Base-by-base conservation (phyloP, 1,140 invertebrate species). In the Scaptodrosophila lebanonensis region DNA sequence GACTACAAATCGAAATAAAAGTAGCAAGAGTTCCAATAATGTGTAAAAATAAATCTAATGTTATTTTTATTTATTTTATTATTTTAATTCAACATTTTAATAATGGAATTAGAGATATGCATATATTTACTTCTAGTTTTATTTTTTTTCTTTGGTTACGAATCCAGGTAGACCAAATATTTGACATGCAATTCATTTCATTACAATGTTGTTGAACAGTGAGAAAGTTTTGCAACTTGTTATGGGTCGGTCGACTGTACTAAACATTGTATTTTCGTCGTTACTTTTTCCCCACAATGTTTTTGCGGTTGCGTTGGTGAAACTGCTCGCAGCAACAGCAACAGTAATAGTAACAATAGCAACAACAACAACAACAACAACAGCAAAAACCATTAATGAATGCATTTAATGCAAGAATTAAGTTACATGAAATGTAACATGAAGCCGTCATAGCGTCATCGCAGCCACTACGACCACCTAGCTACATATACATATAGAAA, bases 391-490 rank as follows among this genome's bases (percentile, higher is more conserved):
- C 52, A 36, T 77, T 79, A 77, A 77, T 77, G 72, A 77, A 77
- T 77, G 64, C 73, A 77, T 64, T 77, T 77, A 77, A 77, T 77
- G 72, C 72, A 67, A 77, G 72, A 77, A 77, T 77, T 77, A 77
- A 77, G 73, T 77, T 77, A 77, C 72, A 79, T 68, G 48, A 72
- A 79, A 68, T 60, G 73, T 79, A 76, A 77, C 64, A 50, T 40
- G 58, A 76, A 42, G 47, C 72, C 52, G 20, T 12, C 16, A 29
- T 51, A 48, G 38, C 51, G 58, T 61, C 58, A 61, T 61, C 58
- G 27, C 49, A 59, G 2, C 39, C 43, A 2, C 18, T 50, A 13
- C 22, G 27, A 22, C 36, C 17, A 8, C 15, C n/a, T n/a, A n/a
- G n/a, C n/a, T n/a, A n/a, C n/a, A n/a, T n/a, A n/a, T n/a, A n/a